Base-by-base conservation (phyloP, 2,113 vertebrate species). In the Motacilla tschutschensis region DNA sequence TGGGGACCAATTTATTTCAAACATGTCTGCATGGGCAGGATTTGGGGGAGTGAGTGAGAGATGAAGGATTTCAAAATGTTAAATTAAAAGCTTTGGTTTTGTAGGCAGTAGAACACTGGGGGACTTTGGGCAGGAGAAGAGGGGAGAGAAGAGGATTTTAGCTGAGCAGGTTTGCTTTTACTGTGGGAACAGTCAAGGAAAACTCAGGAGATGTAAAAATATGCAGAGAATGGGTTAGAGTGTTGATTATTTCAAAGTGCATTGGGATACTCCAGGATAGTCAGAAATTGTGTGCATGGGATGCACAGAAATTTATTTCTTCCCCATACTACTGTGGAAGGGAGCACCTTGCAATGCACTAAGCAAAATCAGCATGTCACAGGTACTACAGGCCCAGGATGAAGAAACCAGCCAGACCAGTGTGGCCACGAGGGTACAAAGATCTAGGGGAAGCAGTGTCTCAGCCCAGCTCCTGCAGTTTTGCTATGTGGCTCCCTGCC, bases 371-470 rank as follows among this genome's bases (percentile, higher is more conserved):
- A 13, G 13, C 3, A 2, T 48, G 33, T 43, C 1, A 2, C 10
- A 28, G 46, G 8, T 44, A 14, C 44, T 51, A 10, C 5, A 2
- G 38, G 15, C 24, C 40, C 0, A 1, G 2, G 22, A 48, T 31
- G 25, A 53, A 36, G 60, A 78, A 71, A 88, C 33, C 36, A 69
- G 29, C 21, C 19, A 59, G 55, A 66, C 11, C 48, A 55, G 40
- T 1, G 3, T 53, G n/a, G 8, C 43, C 5, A 4, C 0, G 1
- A 43, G 21, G 29, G 13, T 50, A 13, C 14, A 33, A 47, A 58
- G 24, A 36, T 71, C 25, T 14, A 12, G 25, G 12, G 60, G 21
- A 77, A 70, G 29, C 12, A 36, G 21, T 15, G 25, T 16, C 50
- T 69, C 59, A 36, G 64, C 28, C 7, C 28, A 64, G 24, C 10